Base-by-base conservation (phyloP, 2,888 invertebrate genomes). In the Campoplex nolae region DNA sequence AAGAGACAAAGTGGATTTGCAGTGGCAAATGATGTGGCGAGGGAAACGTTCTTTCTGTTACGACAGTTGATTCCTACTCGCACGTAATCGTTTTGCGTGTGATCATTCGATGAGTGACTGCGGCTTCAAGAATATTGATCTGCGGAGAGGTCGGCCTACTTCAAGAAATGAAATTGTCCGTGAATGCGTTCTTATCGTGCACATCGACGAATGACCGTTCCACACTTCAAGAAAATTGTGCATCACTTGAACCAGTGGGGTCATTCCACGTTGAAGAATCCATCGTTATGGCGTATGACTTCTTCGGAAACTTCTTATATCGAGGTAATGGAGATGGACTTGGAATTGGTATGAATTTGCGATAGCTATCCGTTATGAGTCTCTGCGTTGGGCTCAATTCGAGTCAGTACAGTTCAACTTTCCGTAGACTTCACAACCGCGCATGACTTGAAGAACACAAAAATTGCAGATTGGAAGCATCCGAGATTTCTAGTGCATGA, bases 1-100 rank as follows among this genome's bases (percentile, higher is more conserved):
- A 58, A 7, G 11, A 9, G 11, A 0, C 28, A 2, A 13, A 62
- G 62, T 62, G 32, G 62, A 32, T 62, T 62, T 62, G 16, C 13
- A 62, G 62, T 62, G 62, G 42, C n/a, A 45, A 45, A n/a, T 9
- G n/a, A n/a, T 18, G 62, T 62, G 7, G 16, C n/a, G 9, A 13
- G 38, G 4, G n/a, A 18, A n/a, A 68, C 42, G 23, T 68, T 68
- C 42, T 42, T 42, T 42, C 23, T 42, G 38, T 68, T 45, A 45
- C 13, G 45, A 68, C 42, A 3, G 11, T 42, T 68, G 68, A 68
- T 68, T 68, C 9, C 42, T 68, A n/a, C 68, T 38, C n/a, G 68
- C 42, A 4, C 38, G 11, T 6, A n/a, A 42, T 11, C n/a, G n/a
- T n/a, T 68, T 68, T 4, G 68, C 3, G 1, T n/a, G 23, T 13